A percentile compares a stretch with the other conserved stretches of the same genome.
These are phyloP conservation scores for Charaxes varanes DNA, from an alignment of 1,140 invertebrate species.

Conservation along the genomic window DNA sequence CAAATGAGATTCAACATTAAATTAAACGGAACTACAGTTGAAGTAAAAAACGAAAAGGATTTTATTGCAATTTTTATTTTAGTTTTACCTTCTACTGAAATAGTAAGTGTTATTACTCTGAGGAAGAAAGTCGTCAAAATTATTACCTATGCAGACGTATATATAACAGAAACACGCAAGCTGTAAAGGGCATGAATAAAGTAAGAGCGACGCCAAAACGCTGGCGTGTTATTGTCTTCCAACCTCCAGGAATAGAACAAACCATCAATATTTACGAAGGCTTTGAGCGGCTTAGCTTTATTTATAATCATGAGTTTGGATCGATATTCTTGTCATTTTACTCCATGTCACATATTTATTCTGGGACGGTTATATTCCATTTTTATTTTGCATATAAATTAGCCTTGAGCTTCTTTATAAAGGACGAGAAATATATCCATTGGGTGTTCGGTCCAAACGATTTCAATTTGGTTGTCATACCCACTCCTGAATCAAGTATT, in stretches of 20 bases:
- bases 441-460: no score
- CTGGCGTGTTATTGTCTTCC: slow-evolving; percentile 2
- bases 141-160: no score
- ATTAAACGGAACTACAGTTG: no score
- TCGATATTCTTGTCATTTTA: slow-evolving; percentile 19
- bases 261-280: slow-evolving; percentile 18
- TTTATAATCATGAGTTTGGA: slow-evolving; percentile 19
- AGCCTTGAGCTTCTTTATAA: slow-evolving; percentile 1
- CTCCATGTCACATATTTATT: slow-evolving; percentile 34
- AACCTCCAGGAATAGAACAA: slow-evolving; percentile 13
- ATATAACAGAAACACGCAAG: background rate
- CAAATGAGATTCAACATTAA: no score
- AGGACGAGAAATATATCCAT: no score
- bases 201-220: slow-evolving; percentile 1
- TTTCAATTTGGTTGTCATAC: background rate
- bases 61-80: no score
- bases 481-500: background rate
- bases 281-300: slow-evolving; percentile 1
- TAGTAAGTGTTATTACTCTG: no score
- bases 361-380: slow-evolving; percentile 40
- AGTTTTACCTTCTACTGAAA: no score
- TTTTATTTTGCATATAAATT: slow-evolving; percentile 18
- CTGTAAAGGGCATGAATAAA: background rate
- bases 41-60: no score
- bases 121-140: no score